phyloP scores from a whole-genome alignment of 2,888 invertebrate genomes.

The Prostheceraeus crozeri region DNA sequence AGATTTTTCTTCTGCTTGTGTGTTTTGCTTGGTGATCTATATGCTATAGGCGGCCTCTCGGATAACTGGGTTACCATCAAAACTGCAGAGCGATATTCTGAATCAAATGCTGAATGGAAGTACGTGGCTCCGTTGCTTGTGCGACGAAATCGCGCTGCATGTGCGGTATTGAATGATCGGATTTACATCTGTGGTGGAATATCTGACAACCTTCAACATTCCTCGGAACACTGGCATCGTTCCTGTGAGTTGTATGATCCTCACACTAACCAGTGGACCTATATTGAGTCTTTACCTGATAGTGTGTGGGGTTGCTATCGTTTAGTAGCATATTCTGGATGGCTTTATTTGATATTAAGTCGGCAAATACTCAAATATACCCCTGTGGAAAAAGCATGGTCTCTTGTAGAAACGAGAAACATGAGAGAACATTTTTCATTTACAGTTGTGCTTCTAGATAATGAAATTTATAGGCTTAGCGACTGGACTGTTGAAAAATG shows the following conservation, averaged over 20 bases:
- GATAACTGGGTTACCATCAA: conserved; percentile 25
- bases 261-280: conserved; percentile 26
- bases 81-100: conserved; percentile 24
- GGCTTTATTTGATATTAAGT: conserved; percentile 9
- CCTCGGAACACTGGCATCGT: conserved; percentile 1
- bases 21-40: not conserved
- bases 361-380: conserved; percentile 6
- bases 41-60: conserved; percentile 24
- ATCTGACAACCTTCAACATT: conserved; percentile 6
- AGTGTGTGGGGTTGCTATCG: conserved; percentile 23
- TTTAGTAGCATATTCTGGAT: not conserved
- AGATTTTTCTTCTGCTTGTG: conserved; percentile 20
- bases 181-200: conserved; percentile 30
- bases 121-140: conserved; percentile 17
- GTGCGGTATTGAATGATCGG: conserved; percentile 14
- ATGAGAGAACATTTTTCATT: conserved; percentile 29
- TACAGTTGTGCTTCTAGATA: conserved; percentile 19
- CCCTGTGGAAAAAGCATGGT: not conserved
- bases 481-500: conserved; percentile 30
- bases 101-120: not conserved
- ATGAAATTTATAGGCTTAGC: conserved; percentile 28
- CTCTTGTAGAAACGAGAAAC: not conserved
- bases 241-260: conserved; percentile 30
- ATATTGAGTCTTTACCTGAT: conserved; percentile 25
- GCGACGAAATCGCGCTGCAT: conserved; percentile 22